Percentiles rank a stretch among this genome's conserved stretches.
These are phyloP conservation scores for Gymnarchus niloticus DNA, from an alignment of 2,113 vertebrate species.

Conservation along the genomic window DNA sequence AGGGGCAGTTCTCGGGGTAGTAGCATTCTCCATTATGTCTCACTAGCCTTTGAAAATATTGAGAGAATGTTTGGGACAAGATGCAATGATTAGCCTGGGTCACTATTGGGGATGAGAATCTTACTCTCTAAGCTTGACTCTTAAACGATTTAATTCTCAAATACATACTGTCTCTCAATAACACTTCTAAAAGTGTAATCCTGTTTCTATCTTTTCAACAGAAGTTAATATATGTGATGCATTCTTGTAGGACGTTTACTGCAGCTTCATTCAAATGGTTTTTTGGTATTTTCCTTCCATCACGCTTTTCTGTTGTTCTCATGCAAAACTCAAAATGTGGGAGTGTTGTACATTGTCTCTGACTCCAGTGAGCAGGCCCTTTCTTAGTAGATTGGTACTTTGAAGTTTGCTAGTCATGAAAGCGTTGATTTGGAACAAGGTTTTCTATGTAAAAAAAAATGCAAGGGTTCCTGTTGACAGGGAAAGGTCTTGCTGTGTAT, in stretches of 20 bases:
- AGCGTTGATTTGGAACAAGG: no score
- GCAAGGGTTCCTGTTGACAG: not conserved
- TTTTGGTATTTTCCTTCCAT: no score
- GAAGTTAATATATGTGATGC: not conserved
- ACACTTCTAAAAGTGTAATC: not conserved
- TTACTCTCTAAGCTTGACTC: not conserved
- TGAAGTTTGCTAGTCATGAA: no score
- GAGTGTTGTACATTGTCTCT: no score
- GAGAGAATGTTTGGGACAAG: constrained; percentile 30
- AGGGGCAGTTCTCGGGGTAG: constrained; percentile 91
- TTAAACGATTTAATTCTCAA: not conserved
- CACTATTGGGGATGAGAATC: not conserved
- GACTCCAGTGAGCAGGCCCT: no score
- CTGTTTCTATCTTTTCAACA: not conserved
- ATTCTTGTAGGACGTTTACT: not conserved
- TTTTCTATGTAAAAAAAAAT: not conserved
- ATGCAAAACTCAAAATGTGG: no score
- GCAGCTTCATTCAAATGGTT: no score
- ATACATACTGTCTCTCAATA: not conserved
- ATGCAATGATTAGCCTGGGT: not conserved
- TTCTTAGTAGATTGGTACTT: no score
- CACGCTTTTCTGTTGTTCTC: no score
- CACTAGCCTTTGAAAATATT: constrained; percentile 68
- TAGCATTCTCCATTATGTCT: constrained; percentile 88
- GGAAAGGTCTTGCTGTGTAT: not conserved